Evolutionary conservation across 1,140 invertebrate genomes (phyloP), one percentile per base, ranked within the genome.

Genomic region (Potamilus streckersoni): DNA sequence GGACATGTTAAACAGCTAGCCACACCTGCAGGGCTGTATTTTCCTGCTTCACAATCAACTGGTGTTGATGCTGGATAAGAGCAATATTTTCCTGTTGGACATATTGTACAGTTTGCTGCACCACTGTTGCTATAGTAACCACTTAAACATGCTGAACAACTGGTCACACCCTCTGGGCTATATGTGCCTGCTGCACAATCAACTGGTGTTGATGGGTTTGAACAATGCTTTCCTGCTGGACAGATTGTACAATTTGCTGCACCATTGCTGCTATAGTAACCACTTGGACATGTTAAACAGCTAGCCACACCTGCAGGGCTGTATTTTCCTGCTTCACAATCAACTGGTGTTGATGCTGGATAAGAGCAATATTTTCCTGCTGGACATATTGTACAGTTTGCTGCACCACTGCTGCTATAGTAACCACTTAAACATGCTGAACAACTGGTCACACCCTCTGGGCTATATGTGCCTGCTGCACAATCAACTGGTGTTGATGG

Each of bases 181-280:
- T 72, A 80, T n/a, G 66, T 73, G 15, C 79, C 80, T 31, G 74
- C 79, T 57, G 71, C 71, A 62, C 78, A 80, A 56, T 73, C 60
- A n/a, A 58, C 20, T 12, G n/a, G 19, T 58, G 55, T 73, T 31
- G 60, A 56, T 59, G 69, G 31, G 58, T 75, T 55, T 12, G 78
- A 60, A 58, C 81, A 83, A 61, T 81, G 70, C 61, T 80, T 79
- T 14, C 86, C 86, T 31, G 65, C 80, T 55, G 78, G 80, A 77
- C 84, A 86, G 13, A 74, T 27, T 20, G 64, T 84, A 71, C 84
- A 85, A 68, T n/a, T 62, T 16, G 49, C 19, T 20, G 72, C 15
- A 62, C 62, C 55, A 49, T 57, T 19, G 17, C n/a, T 72, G 49
- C 77, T 75, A 64, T 79, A 66, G 56, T 72, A 71, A 59, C 80